phyloP scores from a whole-genome alignment of 64 coral and sea anemone genomes.

The Astreopora myriophthalma region DNA sequence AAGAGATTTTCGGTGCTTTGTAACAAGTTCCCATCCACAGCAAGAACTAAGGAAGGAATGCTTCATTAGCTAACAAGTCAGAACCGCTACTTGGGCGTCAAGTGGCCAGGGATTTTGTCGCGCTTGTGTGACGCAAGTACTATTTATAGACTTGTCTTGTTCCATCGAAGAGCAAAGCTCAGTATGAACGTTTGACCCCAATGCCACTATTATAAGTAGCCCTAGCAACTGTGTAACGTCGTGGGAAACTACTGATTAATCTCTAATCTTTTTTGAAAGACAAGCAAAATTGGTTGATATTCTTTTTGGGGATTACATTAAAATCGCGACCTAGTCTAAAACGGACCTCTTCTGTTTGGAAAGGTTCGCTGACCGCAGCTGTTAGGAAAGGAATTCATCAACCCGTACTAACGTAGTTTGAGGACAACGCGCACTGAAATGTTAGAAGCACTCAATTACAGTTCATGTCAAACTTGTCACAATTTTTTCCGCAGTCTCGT shows the following conservation, averaged over 20 bases:
- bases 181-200: neutral
- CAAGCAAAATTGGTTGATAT: neutral
- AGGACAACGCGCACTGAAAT: neutral
- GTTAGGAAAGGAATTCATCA: neutral
- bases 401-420: neutral
- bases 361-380: neutral
- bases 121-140: neutral
- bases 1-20: neutral
- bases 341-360: neutral
- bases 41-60: neutral
- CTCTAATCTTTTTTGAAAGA: neutral
- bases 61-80: neutral
- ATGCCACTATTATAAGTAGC: neutral
- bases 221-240: neutral
- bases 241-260: neutral
- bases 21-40: neutral
- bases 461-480: neutral
- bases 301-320: neutral
- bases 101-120: neutral
- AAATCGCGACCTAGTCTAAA: neutral
- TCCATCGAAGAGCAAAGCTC: neutral
- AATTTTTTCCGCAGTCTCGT: constrained; percentile 24
- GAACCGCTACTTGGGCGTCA: neutral
- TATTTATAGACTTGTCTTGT: neutral
- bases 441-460: constrained; percentile 17